Evolutionary conservation across 2,888 invertebrate species (phyloP).

Genomic region (Ferdinandea cuprea): DNA sequence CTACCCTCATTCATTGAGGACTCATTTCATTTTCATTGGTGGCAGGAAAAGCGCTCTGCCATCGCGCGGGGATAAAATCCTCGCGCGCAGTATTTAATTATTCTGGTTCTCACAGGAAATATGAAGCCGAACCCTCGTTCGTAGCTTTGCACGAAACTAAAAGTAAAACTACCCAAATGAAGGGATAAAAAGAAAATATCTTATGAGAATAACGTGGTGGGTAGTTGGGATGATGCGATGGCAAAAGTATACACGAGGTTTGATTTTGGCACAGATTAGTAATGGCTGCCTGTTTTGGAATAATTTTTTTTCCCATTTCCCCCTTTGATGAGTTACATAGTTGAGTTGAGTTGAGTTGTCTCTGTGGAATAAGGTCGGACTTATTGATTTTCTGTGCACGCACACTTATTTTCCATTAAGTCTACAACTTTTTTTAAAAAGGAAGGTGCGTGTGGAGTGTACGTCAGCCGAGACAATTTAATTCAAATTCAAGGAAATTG

Average conservation of each 20-base stretch:
- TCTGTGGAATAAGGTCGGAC: constrained; percentile 12
- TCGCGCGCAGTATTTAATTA: constrained; percentile 51
- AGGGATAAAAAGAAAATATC: not conserved
- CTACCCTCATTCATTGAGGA: constrained; percentile 43
- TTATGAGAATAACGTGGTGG: not conserved
- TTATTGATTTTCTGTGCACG: not conserved
- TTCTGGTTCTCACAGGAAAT: constrained; percentile 66
- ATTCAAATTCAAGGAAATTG: too few species aligned
- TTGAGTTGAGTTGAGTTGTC: too few species aligned
- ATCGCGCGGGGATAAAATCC: constrained; percentile 35
- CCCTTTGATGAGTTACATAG: not conserved
- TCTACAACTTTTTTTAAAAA: too few species aligned
- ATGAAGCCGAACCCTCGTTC: constrained; percentile 49
- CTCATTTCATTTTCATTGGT: constrained; percentile 23
- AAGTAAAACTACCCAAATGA: constrained; percentile 12
- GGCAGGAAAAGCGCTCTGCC: constrained; percentile 16
- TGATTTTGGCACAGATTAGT: constrained; percentile 62
- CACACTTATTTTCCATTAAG: too few species aligned
- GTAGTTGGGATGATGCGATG: constrained; percentile 7
- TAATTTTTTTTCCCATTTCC: not conserved
- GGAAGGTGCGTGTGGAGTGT: too few species aligned
- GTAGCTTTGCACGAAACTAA: constrained; percentile 11
- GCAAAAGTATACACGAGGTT: constrained; percentile 37
- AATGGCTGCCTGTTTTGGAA: constrained; percentile 54
- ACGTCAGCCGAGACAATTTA: too few species aligned